Conservation (phyloP, 2,113 vertebrate genomes). For the Phrynosoma blainvillii region DNA sequence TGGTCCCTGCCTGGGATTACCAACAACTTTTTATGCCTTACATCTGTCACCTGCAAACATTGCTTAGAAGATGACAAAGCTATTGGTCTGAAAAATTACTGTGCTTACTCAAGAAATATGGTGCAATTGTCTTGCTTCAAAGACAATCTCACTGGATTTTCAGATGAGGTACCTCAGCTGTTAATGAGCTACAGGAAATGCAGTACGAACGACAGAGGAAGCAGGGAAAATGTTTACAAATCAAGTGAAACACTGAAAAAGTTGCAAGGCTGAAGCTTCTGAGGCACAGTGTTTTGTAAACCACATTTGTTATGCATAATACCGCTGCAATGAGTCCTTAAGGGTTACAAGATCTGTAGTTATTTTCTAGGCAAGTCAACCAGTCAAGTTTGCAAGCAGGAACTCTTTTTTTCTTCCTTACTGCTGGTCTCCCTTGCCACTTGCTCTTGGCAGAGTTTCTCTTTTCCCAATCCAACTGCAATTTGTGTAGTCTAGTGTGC, state of each 20-base stretch:
- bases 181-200: slow-evolving; percentile 28
- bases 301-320: not conserved
- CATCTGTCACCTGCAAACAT: slow-evolving; percentile 29
- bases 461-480: slow-evolving; percentile 34
- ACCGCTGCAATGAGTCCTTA: not conserved
- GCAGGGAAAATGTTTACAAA: slow-evolving; percentile 21
- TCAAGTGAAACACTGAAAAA: slow-evolving; percentile 1
- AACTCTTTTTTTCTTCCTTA: slow-evolving; percentile 14
- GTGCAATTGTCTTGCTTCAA: not conserved
- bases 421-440: slow-evolving; percentile 23
- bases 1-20: not conserved
- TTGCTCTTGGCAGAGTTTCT: slow-evolving; percentile 39
- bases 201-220: not conserved
- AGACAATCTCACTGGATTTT: slow-evolving; percentile 10
- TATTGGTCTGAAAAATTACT: slow-evolving; percentile 27
- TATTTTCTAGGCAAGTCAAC: slow-evolving; percentile 53
- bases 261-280: slow-evolving; percentile 17
- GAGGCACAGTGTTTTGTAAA: not conserved
- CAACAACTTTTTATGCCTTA: slow-evolving; percentile 36
- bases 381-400: slow-evolving; percentile 31
- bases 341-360: slow-evolving; percentile 4
- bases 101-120: not conserved
- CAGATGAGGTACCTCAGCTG: not conserved
- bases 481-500: slow-evolving; percentile 13
- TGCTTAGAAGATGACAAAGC: not conserved